phyloP scores from a whole-genome alignment of 2,888 invertebrate species.

The Acrocyrtus sp. region DNA sequence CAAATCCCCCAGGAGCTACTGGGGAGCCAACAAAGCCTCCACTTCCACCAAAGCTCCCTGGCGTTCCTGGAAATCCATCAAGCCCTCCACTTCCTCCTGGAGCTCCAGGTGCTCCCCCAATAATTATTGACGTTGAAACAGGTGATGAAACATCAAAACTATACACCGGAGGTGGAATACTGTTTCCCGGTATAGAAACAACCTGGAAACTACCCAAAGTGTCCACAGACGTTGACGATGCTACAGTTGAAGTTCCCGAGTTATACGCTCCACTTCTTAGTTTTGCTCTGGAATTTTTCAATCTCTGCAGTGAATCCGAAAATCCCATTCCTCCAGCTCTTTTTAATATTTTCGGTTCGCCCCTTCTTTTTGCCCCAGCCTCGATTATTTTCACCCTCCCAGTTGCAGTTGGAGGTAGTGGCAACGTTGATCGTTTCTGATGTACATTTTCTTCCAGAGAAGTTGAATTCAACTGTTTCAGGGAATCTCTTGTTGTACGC shows the following conservation, averaged over 20 bases:
- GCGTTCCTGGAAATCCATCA: too few species aligned
- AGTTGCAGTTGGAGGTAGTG: too few species aligned
- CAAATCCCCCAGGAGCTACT: too few species aligned
- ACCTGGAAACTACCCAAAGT: neutral
- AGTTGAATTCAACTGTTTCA: slow-evolving; percentile 15
- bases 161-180: slow-evolving; percentile 35
- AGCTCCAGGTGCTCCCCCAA: neutral
- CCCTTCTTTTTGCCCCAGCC: slow-evolving; percentile 21
- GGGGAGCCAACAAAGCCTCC: too few species aligned
- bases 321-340: neutral
- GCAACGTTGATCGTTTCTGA: slow-evolving; percentile 2
- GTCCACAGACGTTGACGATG: neutral
- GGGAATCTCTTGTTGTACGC: slow-evolving; percentile 11
- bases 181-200: slow-evolving; percentile 26
- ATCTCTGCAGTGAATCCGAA: neutral
- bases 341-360: slow-evolving; percentile 25
- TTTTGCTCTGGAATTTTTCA: neutral
- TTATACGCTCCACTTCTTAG: neutral
- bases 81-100: neutral
- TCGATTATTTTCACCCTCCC: slow-evolving; percentile 44
- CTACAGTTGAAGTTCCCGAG: neutral
- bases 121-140: slow-evolving; percentile 7
- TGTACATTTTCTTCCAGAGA: neutral
- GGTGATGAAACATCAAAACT: slow-evolving; percentile 3
- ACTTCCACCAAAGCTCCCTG: too few species aligned